phyloP scores from a whole-genome alignment of 2,888 invertebrate genomes.

The Pollenia amentaria region DNA sequence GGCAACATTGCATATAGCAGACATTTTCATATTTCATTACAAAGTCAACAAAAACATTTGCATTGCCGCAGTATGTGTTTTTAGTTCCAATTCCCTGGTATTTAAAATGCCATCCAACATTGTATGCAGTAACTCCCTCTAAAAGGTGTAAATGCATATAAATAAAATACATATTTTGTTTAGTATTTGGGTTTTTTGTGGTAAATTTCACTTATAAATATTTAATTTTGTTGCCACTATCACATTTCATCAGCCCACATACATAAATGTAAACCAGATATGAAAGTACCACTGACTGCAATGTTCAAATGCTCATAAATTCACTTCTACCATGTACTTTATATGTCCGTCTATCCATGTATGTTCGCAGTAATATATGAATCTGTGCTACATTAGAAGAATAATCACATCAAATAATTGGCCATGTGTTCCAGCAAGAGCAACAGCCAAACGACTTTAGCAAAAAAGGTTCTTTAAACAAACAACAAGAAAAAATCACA shows the following conservation, averaged over 20 bases:
- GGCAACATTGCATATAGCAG: background rate
- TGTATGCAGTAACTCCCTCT: conserved; percentile 44
- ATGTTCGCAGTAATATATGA: conserved; percentile 7
- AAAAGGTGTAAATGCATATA: conserved; percentile 32
- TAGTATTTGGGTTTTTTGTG: conserved; percentile 5
- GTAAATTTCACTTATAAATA: conserved; percentile 59
- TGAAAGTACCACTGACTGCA: conserved; percentile 48
- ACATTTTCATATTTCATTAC: background rate
- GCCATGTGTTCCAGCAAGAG: conserved; percentile 49
- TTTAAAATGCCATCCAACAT: background rate
- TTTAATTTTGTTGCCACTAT: conserved; percentile 53
- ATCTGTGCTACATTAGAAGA: conserved; percentile 42
- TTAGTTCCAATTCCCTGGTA: background rate
- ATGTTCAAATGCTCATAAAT: conserved; percentile 12
- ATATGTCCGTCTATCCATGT: background rate
- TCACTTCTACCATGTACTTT: background rate
- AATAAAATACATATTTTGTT: conserved; percentile 35
- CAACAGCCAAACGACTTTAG: conserved; percentile 43
- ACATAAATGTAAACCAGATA: conserved; percentile 67
- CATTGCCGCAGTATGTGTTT: background rate
- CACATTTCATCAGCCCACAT: conserved; percentile 72
- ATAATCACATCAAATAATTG: conserved; percentile 56
- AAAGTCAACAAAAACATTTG: background rate
- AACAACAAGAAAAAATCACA: conserved; percentile 25
- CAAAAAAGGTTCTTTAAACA: conserved; percentile 50